Conservation (phyloP, 2,113 vertebrate genomes). For the Ceyx melanurus region DNA sequence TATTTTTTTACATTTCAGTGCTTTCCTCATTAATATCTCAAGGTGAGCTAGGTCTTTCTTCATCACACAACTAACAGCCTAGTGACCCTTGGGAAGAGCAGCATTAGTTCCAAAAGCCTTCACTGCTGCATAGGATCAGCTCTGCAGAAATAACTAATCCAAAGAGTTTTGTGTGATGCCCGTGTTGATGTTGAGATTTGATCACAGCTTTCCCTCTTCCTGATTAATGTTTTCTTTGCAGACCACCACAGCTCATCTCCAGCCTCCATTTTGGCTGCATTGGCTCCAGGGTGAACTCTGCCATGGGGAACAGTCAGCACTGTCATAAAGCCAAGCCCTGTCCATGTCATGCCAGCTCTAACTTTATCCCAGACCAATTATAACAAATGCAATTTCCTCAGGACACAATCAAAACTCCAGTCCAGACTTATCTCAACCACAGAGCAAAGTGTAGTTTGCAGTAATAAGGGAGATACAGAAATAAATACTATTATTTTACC, state of each 20-base stretch:
- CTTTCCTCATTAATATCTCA: not conserved
- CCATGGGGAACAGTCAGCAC: not conserved
- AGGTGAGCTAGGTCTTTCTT: not conserved
- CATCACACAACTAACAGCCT: not conserved
- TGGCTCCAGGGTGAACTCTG: not conserved
- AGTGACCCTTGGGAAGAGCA: not conserved
- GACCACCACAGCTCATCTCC: fast-evolving
- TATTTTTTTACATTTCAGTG: not conserved
- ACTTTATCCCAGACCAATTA: not conserved
- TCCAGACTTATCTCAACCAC: not conserved
- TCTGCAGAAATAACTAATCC: not conserved
- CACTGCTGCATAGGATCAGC: not conserved
- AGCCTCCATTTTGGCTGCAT: fast-evolving
- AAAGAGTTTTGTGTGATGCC: not conserved
- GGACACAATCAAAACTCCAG: not conserved
- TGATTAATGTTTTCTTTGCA: not conserved
- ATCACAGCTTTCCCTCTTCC: not conserved
- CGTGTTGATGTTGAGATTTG: not conserved
- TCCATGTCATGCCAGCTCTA: not conserved
- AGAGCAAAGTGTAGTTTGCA: not conserved
- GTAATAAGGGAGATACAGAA: not conserved
- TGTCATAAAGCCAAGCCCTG: not conserved
- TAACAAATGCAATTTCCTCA: not conserved
- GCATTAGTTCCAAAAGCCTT: not conserved
- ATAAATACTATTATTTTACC: not conserved